Evolutionary conservation across 2,888 invertebrate genomes (phyloP).

Genomic region (Elmis aenea): DNA sequence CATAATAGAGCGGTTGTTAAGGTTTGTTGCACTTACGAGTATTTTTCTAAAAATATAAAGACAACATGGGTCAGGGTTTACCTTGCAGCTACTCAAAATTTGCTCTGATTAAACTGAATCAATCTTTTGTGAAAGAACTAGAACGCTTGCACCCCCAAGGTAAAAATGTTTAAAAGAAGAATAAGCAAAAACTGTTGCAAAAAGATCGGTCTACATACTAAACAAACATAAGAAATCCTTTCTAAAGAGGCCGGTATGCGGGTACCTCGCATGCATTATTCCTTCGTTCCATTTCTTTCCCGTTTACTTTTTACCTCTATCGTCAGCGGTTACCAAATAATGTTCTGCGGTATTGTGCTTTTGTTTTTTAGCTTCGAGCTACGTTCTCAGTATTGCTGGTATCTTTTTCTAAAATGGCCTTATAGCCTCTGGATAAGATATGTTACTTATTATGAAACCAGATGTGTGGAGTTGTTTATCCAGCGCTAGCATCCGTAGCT

Average conservation of each 20-base stretch:
- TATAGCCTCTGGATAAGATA: conserved; percentile 19
- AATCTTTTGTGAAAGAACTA: too few species aligned
- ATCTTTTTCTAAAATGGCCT: conserved; percentile 10
- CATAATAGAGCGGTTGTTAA: too few species aligned
- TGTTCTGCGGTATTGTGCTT: conserved; percentile 16
- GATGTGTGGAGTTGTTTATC: conserved; percentile 18
- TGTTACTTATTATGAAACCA: conserved; percentile 13
- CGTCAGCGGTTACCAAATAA: conserved; percentile 17
- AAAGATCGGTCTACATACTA: too few species aligned
- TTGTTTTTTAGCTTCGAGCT: conserved; percentile 16
- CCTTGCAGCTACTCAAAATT: too few species aligned
- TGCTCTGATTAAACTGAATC: too few species aligned
- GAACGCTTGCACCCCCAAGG: too few species aligned
- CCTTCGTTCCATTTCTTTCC: conserved; percentile 1
- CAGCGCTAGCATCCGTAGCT: conserved; percentile 25
- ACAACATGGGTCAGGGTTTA: too few species aligned
- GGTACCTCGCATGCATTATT: conserved; percentile 7
- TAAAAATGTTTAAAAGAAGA: too few species aligned
- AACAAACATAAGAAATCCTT: conserved; percentile 9
- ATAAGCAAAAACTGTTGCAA: too few species aligned
- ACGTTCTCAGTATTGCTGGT: conserved; percentile 16
- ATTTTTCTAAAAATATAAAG: too few species aligned
- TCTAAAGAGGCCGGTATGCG: too few species aligned
- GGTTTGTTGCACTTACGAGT: too few species aligned
- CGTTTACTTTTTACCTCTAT: conserved; percentile 8